Evolutionary conservation across 2,797 vertebrate genomes (phyloP).

Genomic region (Silurus lanzhouensis): DNA sequence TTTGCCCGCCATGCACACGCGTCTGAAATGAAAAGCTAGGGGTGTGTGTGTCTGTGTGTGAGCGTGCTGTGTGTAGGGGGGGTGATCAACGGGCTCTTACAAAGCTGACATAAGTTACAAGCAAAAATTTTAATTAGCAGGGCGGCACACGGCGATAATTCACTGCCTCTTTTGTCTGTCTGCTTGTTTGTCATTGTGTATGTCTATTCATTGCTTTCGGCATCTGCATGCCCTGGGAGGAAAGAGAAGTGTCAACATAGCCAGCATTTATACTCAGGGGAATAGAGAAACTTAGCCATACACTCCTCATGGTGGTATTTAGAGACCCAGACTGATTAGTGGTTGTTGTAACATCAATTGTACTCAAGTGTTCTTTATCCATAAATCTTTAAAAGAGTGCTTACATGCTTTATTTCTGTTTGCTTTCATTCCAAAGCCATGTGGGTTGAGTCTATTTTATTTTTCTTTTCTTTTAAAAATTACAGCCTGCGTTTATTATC

Average conservation of each 20-base stretch:
- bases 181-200: slow-evolving; percentile 76
- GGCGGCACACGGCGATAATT: slow-evolving; percentile 91
- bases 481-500: neutral
- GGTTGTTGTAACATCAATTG: slow-evolving; percentile 48
- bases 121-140: slow-evolving; percentile 98
- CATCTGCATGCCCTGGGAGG: slow-evolving; percentile 73
- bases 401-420: slow-evolving; percentile 20
- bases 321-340: slow-evolving; percentile 52
- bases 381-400: slow-evolving; percentile 37
- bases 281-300: slow-evolving; percentile 47
- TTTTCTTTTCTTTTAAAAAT: neutral
- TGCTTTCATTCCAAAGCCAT: neutral
- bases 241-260: slow-evolving; percentile 51
- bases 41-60: slow-evolving; percentile 37
- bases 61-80: slow-evolving; percentile 47
- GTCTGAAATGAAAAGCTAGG: slow-evolving; percentile 76
- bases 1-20: slow-evolving; percentile 69
- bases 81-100: slow-evolving; percentile 76
- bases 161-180: slow-evolving; percentile 83
- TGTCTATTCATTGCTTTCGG: slow-evolving; percentile 69
- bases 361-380: slow-evolving; percentile 41
- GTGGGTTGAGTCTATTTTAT: neutral
- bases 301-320: slow-evolving; percentile 55
- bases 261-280: slow-evolving; percentile 53
- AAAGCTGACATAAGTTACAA: slow-evolving; percentile 97